Percentiles rank a stretch among this genome's conserved stretches.
Evolutionary conservation across 2,113 vertebrate genomes (phyloP).

Genomic region (Catharus minimus): DNA sequence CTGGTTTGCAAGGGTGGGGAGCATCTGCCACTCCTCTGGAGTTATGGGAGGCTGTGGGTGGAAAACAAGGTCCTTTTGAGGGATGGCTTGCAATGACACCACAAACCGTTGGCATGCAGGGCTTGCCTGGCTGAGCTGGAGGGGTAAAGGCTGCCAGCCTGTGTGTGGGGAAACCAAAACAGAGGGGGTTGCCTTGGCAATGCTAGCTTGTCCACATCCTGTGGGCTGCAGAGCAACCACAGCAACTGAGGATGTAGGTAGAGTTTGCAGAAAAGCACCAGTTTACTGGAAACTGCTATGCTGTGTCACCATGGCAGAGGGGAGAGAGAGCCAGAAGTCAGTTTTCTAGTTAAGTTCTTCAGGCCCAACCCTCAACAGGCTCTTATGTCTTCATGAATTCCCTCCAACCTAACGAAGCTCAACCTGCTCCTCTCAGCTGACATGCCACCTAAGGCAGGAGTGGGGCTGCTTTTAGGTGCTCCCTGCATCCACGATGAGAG

Average conservation of each 20-base stretch:
- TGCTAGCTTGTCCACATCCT: conserved; percentile 43
- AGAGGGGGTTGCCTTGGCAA: conserved; percentile 7
- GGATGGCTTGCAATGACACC: background rate
- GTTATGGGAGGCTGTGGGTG: background rate
- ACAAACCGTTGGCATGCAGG: fast-evolving
- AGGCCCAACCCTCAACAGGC: background rate
- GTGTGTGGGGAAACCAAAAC: conserved; percentile 20
- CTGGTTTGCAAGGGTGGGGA: background rate
- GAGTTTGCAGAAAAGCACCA: background rate
- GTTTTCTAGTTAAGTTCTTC: background rate
- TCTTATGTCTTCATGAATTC: background rate
- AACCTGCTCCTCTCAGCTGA: background rate
- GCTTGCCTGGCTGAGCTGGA: background rate
- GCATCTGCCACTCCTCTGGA: conserved; percentile 9
- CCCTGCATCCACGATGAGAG: fast-evolving
- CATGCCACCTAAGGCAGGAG: fast-evolving
- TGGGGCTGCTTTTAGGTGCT: background rate
- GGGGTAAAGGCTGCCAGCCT: background rate
- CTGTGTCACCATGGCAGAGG: background rate
- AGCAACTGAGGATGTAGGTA: background rate
- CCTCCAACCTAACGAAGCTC: background rate
- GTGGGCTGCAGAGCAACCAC: background rate
- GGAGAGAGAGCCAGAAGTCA: background rate
- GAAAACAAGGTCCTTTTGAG: conserved; percentile 14
- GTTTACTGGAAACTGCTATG: background rate